Conservation (phyloP, 2,888 invertebrate genomes). For the Tromatobia lineatoria region DNA sequence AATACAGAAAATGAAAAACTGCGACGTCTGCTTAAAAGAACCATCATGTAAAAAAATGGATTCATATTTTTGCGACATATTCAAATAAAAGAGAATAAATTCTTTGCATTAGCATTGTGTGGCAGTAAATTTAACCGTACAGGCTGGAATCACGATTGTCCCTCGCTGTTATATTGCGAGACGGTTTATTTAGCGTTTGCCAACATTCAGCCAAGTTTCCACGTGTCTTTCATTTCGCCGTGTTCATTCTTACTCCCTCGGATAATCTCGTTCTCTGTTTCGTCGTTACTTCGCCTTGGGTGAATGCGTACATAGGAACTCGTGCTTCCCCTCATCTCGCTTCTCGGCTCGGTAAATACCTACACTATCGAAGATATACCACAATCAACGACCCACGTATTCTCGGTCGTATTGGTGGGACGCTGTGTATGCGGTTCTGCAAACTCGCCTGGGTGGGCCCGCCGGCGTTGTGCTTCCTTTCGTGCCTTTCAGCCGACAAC, state of each 20-base stretch:
- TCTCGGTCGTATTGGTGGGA: not conserved
- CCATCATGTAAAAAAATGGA: not conserved
- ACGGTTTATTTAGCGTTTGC: conserved; percentile 19
- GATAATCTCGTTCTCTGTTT: conserved; percentile 3
- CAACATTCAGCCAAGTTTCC: conserved; percentile 6
- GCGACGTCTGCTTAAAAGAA: too few species aligned
- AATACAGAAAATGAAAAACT: too few species aligned
- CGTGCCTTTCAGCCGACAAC: conserved; percentile 55
- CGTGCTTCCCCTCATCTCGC: not conserved
- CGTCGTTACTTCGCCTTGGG: conserved; percentile 20
- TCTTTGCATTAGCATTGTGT: not conserved
- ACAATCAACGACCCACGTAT: conserved; percentile 38
- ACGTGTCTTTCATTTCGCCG: conserved; percentile 2
- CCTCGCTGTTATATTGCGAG: not conserved
- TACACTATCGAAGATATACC: conserved; percentile 27
- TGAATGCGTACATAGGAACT: not conserved
- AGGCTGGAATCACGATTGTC: not conserved
- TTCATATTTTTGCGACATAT: not conserved
- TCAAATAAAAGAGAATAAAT: not conserved
- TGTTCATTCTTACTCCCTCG: conserved; percentile 9
- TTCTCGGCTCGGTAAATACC: conserved; percentile 15
- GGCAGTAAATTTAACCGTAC: not conserved
- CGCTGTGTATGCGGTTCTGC: conserved; percentile 39
- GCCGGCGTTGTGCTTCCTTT: conserved; percentile 53
- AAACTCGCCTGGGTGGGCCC: conserved; percentile 72